Conservation (phyloP, 2,888 invertebrate species). For the Acleris holmiana region DNA sequence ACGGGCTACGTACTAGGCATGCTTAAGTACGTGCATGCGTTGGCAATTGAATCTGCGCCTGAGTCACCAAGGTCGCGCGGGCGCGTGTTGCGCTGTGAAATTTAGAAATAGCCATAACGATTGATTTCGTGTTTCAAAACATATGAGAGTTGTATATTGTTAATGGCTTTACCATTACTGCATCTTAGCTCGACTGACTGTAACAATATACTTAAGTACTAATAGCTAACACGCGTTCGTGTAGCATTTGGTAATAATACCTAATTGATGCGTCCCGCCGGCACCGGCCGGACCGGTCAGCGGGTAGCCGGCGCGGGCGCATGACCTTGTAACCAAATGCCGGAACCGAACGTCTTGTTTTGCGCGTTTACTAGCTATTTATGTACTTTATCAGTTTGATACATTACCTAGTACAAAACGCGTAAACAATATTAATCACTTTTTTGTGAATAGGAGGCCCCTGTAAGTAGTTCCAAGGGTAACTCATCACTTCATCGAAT, state of each 20-base stretch:
- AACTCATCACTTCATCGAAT: too few relatives aligned
- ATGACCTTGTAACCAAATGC: slow-evolving; percentile 35
- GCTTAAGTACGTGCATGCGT: slow-evolving; percentile 15
- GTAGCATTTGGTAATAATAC: not conserved
- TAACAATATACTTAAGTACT: too few relatives aligned
- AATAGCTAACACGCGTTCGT: too few relatives aligned
- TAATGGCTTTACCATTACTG: not conserved
- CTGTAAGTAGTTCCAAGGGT: too few relatives aligned
- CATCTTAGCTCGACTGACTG: too few relatives aligned
- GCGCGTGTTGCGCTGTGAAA: slow-evolving; percentile 6
- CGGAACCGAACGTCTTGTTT: slow-evolving; percentile 28
- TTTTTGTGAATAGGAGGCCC: not conserved
- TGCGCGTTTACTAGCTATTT: slow-evolving; percentile 12
- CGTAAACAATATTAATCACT: slow-evolving; percentile 3
- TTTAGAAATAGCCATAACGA: not conserved
- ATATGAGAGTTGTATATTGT: not conserved
- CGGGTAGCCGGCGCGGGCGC: slow-evolving; percentile 18
- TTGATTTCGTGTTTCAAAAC: slow-evolving; percentile 5
- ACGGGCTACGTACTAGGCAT: slow-evolving; percentile 2
- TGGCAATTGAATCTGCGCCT: slow-evolving; percentile 25
- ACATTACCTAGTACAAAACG: not conserved
- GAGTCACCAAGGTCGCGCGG: slow-evolving; percentile 22
- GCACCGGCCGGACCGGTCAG: slow-evolving; percentile 12
- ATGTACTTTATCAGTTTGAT: slow-evolving; percentile 22
- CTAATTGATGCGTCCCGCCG: slow-evolving; percentile 1